Percentiles rank a stretch among this genome's conserved stretches.
phyloP scores from a whole-genome alignment of 2,888 invertebrate genomes.

The Acanthopleura granulata region DNA sequence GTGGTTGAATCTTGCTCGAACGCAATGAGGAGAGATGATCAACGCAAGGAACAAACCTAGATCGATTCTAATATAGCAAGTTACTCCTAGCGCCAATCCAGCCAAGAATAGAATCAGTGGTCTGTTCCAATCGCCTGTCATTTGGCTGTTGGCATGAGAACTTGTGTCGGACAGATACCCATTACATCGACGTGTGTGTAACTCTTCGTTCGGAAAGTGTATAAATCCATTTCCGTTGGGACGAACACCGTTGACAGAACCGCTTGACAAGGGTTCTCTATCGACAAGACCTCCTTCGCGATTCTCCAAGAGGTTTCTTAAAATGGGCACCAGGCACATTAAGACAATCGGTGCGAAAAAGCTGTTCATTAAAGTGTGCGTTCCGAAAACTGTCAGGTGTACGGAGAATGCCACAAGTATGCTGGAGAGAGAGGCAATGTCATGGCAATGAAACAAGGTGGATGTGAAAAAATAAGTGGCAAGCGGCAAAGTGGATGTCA shows the following conservation, averaged over 20 bases:
- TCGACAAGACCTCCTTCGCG: not conserved
- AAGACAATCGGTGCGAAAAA: constrained; percentile 51
- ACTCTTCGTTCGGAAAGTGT: too few species aligned
- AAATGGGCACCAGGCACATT: constrained; percentile 22
- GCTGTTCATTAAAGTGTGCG: constrained; percentile 58
- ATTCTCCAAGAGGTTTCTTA: not conserved
- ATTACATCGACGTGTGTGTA: not conserved
- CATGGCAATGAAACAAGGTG: constrained; percentile 36
- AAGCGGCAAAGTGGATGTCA: constrained; percentile 46
- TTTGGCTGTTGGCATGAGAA: not conserved
- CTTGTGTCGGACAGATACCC: not conserved
- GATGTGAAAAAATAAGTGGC: constrained; percentile 43
- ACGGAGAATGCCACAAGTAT: constrained; percentile 45
- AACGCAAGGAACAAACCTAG: constrained; percentile 30
- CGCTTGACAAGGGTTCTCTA: not conserved
- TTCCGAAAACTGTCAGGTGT: constrained; percentile 50
- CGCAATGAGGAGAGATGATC: constrained; percentile 25
- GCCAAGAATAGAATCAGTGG: constrained; percentile 3
- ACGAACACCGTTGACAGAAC: not conserved
- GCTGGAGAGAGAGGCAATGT: constrained; percentile 43
- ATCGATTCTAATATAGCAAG: constrained; percentile 50
- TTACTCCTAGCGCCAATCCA: constrained; percentile 36
- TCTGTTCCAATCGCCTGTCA: not conserved
- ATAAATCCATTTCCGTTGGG: not conserved
- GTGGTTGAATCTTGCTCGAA: not conserved